Conservation (phyloP, 2,113 vertebrate species). For the Harpagus bidentatus region DNA sequence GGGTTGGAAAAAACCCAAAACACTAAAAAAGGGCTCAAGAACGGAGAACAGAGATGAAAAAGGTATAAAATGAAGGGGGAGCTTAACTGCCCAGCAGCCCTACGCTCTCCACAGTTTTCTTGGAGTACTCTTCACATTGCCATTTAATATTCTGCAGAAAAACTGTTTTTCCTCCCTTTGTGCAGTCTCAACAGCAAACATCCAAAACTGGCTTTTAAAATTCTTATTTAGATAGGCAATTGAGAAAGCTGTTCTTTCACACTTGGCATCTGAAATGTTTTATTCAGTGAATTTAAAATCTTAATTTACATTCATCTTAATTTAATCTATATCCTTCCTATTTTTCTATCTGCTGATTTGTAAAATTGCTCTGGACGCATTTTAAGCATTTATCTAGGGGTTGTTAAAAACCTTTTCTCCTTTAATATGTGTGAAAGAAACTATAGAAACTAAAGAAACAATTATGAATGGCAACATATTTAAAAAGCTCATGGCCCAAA, state of each 20-base stretch:
- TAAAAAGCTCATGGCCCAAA: neutral
- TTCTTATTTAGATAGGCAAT: neutral
- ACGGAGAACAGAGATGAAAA: neutral
- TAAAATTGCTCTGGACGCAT: neutral
- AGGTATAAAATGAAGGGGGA: neutral
- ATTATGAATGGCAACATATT: neutral
- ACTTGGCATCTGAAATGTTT: neutral
- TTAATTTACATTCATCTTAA: neutral
- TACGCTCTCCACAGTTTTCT: neutral
- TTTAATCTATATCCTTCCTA: neutral
- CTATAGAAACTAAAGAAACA: neutral
- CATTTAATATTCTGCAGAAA: neutral
- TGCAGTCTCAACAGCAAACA: neutral
- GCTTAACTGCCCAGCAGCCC: neutral
- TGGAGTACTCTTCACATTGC: neutral
- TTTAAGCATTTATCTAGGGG: neutral
- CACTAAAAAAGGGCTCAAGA: neutral
- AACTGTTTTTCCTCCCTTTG: rapidly evolving
- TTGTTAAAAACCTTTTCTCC: neutral
- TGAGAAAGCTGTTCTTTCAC: neutral
- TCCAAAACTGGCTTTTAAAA: neutral
- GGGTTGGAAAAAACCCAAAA: neutral
- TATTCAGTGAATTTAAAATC: neutral
- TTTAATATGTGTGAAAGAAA: neutral
- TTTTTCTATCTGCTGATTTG: neutral